Percentiles rank a stretch among this genome's conserved stretches.
These are phyloP conservation scores for Lamprotornis superbus DNA, from an alignment of 2,113 vertebrate species.

Conservation along the genomic window DNA sequence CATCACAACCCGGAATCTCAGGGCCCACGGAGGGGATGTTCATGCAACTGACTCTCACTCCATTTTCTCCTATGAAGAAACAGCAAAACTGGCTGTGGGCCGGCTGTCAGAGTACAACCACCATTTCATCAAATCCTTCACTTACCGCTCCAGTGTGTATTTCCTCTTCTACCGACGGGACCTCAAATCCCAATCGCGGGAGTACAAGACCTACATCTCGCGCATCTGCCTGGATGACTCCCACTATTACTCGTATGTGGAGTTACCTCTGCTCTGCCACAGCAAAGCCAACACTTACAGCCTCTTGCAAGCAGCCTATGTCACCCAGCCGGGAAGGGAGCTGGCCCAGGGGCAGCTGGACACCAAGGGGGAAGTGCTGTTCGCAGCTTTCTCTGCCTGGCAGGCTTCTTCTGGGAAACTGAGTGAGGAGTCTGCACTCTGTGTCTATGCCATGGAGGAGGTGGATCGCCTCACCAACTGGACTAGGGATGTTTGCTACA, in stretches of 20 bases:
- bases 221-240: slow-evolving; percentile 92
- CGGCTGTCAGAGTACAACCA: slow-evolving; percentile 96
- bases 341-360: slow-evolving; percentile 1
- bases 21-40: slow-evolving; percentile 14
- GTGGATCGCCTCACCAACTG: slow-evolving; percentile 85
- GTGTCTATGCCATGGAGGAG: slow-evolving; percentile 86
- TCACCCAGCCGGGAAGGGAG: slow-evolving; percentile 67
- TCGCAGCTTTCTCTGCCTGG: slow-evolving; percentile 86
- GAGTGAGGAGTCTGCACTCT: slow-evolving; percentile 88
- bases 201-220: slow-evolving; percentile 92
- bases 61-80: slow-evolving; percentile 96
- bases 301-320: slow-evolving; percentile 87
- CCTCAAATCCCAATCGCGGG: slow-evolving; percentile 85
- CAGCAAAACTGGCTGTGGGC: slow-evolving; percentile 91
- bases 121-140: slow-evolving; percentile 91
- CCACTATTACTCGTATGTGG: slow-evolving; percentile 96
- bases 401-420: slow-evolving; percentile 76
- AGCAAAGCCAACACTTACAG: slow-evolving; percentile 79
- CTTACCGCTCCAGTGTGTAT: slow-evolving; percentile 84
- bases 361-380: slow-evolving; percentile 74
- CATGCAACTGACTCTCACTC: slow-evolving; percentile 79
- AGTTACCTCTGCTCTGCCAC: slow-evolving; percentile 88
- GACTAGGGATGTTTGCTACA: slow-evolving; percentile 94
- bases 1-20: slow-evolving; percentile 90
- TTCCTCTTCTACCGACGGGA: slow-evolving; percentile 95